phyloP scores from a whole-genome alignment of 2,113 vertebrate species.

The Rhineura floridana region DNA sequence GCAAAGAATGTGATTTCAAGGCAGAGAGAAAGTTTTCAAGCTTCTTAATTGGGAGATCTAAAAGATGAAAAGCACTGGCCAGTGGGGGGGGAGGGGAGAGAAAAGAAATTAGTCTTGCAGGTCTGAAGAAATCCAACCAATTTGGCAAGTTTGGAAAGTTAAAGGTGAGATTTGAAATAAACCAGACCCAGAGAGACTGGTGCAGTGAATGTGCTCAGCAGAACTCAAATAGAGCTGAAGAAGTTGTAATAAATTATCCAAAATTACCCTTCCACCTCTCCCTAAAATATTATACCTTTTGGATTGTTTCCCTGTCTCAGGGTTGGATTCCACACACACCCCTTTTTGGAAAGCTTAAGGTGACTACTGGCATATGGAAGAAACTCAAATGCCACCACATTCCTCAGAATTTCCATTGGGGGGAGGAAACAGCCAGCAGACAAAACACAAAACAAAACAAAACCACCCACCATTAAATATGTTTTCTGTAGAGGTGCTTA shows the following conservation, averaged over 20 bases:
- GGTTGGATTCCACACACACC: background rate
- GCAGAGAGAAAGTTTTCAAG: background rate
- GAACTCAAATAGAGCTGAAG: background rate
- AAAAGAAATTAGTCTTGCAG: background rate
- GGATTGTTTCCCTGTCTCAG: background rate
- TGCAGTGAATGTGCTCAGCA: background rate
- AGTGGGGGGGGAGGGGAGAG: fast-evolving
- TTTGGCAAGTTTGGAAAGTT: background rate
- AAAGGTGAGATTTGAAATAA: background rate
- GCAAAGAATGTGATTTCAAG: background rate
- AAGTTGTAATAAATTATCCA: background rate
- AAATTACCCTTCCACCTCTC: background rate
- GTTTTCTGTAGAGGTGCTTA: too few species aligned
- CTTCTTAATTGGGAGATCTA: background rate
- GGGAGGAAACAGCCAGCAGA: background rate
- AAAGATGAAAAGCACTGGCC: background rate
- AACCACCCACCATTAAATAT: too few species aligned
- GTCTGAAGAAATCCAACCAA: background rate
- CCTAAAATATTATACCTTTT: background rate
- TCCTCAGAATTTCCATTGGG: background rate
- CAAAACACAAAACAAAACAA: too few species aligned
- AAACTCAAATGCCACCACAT: background rate
- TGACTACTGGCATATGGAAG: background rate
- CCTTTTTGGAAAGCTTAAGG: background rate
- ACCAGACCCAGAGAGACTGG: background rate